These are phyloP conservation scores for Amiota mariae DNA, from an alignment of 2,888 invertebrate species.

Conservation along the genomic window DNA sequence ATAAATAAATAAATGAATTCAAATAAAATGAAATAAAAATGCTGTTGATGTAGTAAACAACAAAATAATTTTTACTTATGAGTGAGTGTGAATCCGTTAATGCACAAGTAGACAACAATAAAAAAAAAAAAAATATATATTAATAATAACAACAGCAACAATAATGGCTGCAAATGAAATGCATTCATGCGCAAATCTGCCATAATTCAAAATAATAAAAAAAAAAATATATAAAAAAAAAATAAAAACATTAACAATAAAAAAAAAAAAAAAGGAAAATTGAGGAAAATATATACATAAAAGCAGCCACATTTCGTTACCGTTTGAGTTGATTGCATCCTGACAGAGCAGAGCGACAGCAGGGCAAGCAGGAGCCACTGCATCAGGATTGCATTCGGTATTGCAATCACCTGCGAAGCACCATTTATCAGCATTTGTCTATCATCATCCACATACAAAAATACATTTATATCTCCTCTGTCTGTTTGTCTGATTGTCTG, in stretches of 20 bases:
- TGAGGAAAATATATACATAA: background rate
- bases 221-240: background rate
- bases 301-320: background rate
- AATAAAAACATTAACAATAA: background rate
- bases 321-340: background rate
- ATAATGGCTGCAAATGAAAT: constrained; percentile 59
- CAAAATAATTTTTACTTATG: constrained; percentile 60
- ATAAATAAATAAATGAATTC: no score
- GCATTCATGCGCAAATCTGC: constrained; percentile 62
- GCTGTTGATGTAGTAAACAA: constrained; percentile 19
- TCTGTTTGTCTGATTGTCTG: background rate
- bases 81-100: constrained; percentile 57
- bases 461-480: background rate
- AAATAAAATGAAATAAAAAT: constrained; percentile 51
- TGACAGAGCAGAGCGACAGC: background rate
- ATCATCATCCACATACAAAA: background rate
- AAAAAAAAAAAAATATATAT: background rate
- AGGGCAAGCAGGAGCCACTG: constrained; percentile 1
- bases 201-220: constrained; percentile 42
- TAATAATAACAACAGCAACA: constrained; percentile 27
- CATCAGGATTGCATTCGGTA: background rate
- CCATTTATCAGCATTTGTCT: background rate
- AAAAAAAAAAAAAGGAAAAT: background rate
- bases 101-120: constrained; percentile 46
- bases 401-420: constrained; percentile 4